Conservation (phyloP, 2,888 invertebrate genomes). For the Gibbula magus region DNA sequence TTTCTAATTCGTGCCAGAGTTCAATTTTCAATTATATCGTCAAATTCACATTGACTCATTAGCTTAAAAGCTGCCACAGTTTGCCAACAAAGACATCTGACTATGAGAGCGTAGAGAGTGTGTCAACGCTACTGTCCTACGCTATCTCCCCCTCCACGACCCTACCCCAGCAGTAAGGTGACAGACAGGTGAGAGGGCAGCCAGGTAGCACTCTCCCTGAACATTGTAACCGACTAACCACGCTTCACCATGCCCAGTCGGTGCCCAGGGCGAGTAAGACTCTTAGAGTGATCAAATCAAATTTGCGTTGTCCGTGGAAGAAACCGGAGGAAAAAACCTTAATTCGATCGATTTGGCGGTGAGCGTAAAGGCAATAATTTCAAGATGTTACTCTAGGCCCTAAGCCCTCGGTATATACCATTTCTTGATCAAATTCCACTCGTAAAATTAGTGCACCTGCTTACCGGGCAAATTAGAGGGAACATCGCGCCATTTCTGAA, state of each 20-base stretch:
- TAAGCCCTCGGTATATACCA: no score
- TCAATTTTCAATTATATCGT: not conserved
- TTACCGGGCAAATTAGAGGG: no score
- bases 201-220: not conserved
- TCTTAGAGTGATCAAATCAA: not conserved
- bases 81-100: no score
- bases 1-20: slow-evolving; percentile 10
- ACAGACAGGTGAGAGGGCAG: not conserved
- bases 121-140: no score
- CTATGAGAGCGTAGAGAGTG: no score
- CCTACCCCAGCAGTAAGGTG: no score
- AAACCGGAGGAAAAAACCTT: not conserved
- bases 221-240: not conserved
- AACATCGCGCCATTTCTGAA: no score
- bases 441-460: no score
- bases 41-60: no score
- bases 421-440: no score
- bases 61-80: no score
- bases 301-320: not conserved
- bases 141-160: no score
- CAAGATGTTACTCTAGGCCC: not conserved
- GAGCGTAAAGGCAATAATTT: not conserved
- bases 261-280: not conserved
- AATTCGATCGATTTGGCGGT: not conserved
- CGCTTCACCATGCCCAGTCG: not conserved